Base-by-base conservation (phyloP, 2,797 vertebrate species). In the Oryzias sinensis region DNA sequence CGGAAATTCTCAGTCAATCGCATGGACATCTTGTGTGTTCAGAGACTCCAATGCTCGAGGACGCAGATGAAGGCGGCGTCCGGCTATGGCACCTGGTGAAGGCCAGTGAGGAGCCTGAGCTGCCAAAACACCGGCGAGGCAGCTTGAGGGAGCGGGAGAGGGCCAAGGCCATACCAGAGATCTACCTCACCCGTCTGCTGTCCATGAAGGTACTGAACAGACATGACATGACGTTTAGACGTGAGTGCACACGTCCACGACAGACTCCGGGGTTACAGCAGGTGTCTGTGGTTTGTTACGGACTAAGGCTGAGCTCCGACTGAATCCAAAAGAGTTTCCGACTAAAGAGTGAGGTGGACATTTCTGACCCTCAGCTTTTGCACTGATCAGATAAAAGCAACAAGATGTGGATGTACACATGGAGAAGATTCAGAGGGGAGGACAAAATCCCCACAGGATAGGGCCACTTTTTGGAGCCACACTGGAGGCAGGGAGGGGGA, bases 21-120 rank as follows among this genome's bases (percentile, higher is more conserved):
- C n/a, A 8, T 45, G 1, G 37, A 59, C 27, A 5, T 59, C 15
- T 25, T 68, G 5, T 33, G 7, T 66, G 20, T 45, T 53, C 87
- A 99, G 97, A 97, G 87, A 98, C 97, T 0, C 97, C 97, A 0
- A 99, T 99, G 97, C 88, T 99, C 81, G 97, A 99, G 75, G 97
- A 98, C 25, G 93, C 95, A 4, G 97, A 99, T n/a, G 97, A 99
- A 74, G 97, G 96, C 0, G 96, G 97, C 15, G 91, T 98, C 70
- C 93, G 95, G 65, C 87, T 95, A 56, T 99, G 97, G 97, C 97
- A 99, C 72, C 90, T 99, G 73, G 96, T 99, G 50, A 99, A 99
- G 74, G 95, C 95, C 41, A 96, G 93, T 1, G 97, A 99, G 79
- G 97, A 99, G 74, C 95, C 97, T 0, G 97, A 99, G 65, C 91